phyloP scores from a whole-genome alignment of 2,797 vertebrate species.

The Naso thynnoides region DNA sequence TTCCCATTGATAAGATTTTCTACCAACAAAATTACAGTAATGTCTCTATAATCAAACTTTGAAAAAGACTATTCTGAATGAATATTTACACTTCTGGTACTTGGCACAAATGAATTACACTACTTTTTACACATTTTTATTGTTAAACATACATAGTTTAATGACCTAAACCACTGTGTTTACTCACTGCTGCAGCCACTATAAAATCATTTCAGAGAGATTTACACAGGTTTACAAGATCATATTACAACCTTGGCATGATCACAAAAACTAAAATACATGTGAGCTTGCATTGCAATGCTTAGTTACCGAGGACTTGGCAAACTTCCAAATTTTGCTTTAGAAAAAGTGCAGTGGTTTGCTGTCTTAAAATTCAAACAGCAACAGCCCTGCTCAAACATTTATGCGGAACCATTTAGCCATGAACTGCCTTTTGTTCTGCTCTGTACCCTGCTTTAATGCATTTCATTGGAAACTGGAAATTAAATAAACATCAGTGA shows the following conservation, averaged over 20 bases:
- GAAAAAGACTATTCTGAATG: neutral
- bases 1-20: neutral
- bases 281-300: constrained; percentile 12
- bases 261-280: constrained; percentile 29
- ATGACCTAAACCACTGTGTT: constrained; percentile 15
- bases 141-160: neutral
- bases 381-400: constrained; percentile 14
- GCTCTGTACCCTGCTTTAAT: constrained; percentile 36
- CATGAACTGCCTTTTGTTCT: constrained; percentile 49
- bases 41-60: neutral
- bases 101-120: neutral
- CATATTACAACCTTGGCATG: constrained; percentile 14
- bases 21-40: neutral
- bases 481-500: constrained; percentile 16
- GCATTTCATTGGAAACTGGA: constrained; percentile 33
- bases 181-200: constrained; percentile 12
- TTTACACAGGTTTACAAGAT: constrained; percentile 26
- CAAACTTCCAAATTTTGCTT: constrained; percentile 34
- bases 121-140: neutral
- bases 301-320: constrained; percentile 28
- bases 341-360: constrained; percentile 37
- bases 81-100: neutral
- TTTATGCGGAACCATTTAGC: constrained; percentile 44
- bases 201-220: constrained; percentile 15
- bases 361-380: constrained; percentile 44